Base-by-base conservation (phyloP, 2,113 vertebrate genomes). In the Ptilonorhynchus violaceus region DNA sequence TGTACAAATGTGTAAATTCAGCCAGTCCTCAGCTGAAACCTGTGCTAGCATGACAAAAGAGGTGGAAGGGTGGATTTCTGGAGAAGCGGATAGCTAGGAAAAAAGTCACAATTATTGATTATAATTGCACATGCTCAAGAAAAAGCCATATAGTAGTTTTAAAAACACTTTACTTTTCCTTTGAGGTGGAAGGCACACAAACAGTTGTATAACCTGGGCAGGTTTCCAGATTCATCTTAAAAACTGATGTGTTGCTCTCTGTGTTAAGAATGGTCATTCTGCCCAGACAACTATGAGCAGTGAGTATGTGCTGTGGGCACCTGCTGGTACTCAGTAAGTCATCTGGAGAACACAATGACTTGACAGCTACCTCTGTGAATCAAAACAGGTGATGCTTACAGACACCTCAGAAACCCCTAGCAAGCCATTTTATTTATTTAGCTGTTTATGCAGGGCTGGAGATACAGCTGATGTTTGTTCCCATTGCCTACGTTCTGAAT, bases 251-350 rank as follows among this genome's bases (percentile, higher is more conserved):
- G 15, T 8, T 64, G 2, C 7, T 88, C 27, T 67, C 21, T 50
- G 3, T 35, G 19, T 47, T 56, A 50, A 55, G 37, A 63, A 60
- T 21, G 13, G 21, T 72, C 35, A 52, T 86, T 84, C 31, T 64
- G 41, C 37, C n/a, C 28, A 55, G 5, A 14, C n/a, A 73, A 63
- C 14, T 44, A 17, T 0, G 0, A 87, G 21, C 52, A 55, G 28
- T 52, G 33, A 81, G 35, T 42, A 75, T 67, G 24, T 37, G 85
- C 27, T 91, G 62, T 76, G 62, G 58, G 11, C 16, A 81, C 35
- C 37, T 77, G 16, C 21, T 77, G 44, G 49, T 76, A 44, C 58
- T 78, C 9, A 0, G 10, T 63, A 60, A 76, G 23, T 72, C 66
- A 89, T 62, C 31, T 72, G 60, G 37, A 89, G 50, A 93, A 27